phyloP scores from a whole-genome alignment of 2,797 vertebrate species.

The Poeciliopsis presidionis region DNA sequence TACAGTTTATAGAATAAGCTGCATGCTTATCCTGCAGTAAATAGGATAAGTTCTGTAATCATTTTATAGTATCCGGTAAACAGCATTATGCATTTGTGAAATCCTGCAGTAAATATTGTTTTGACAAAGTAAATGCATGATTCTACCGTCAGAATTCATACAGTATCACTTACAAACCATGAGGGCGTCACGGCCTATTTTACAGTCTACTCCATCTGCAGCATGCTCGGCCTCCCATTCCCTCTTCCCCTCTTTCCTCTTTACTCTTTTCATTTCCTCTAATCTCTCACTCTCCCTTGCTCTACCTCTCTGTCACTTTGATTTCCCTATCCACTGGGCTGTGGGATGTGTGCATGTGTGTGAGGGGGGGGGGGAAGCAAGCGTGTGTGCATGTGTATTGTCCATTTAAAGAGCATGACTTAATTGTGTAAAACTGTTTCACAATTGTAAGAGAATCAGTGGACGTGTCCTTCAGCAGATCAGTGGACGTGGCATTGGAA shows the following conservation, averaged over 20 bases:
- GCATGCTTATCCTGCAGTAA: neutral
- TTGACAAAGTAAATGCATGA: constrained; percentile 11
- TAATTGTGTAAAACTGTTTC: constrained; percentile 75
- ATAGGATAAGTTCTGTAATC: neutral
- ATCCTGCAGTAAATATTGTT: constrained; percentile 8
- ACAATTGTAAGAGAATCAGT: constrained; percentile 68
- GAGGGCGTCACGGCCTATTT: constrained; percentile 67
- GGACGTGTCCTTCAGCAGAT: constrained; percentile 64
- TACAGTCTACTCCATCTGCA: constrained; percentile 74
- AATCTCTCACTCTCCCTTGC: constrained; percentile 79
- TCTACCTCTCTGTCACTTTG: constrained; percentile 81
- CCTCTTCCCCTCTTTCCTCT: constrained; percentile 80
- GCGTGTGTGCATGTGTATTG: constrained; percentile 45
- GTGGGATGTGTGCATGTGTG: constrained; percentile 58
- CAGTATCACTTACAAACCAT: constrained; percentile 52
- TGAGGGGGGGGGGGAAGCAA: constrained; percentile 1
- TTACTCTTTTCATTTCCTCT: constrained; percentile 85
- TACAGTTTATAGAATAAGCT: neutral
- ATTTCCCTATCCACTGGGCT: constrained; percentile 86
- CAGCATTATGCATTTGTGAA: constrained; percentile 11
- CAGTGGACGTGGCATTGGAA: constrained; percentile 58
- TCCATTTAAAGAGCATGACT: constrained; percentile 70
- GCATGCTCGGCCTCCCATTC: constrained; percentile 67
- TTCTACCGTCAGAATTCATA: constrained; percentile 47
- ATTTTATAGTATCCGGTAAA: constrained; percentile 6